Percentiles rank a stretch among this genome's conserved stretches.
These are phyloP conservation scores for Orussus abietinus DNA, from an alignment of 1,140 invertebrate genomes.

Conservation along the genomic window DNA sequence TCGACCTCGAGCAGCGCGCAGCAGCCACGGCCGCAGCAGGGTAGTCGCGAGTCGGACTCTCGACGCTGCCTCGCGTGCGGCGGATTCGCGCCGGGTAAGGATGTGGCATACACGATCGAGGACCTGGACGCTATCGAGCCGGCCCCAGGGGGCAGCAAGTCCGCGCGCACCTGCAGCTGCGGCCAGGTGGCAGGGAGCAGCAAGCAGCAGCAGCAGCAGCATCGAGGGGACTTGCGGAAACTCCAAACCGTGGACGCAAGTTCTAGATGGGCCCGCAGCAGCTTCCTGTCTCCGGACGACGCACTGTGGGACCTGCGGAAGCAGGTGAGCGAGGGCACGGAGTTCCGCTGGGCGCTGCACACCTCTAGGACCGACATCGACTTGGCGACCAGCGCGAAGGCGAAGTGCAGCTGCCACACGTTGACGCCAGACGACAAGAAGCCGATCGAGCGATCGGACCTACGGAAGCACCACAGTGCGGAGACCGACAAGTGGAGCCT, in stretches of 20 bases:
- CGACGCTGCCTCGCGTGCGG: conserved; percentile 36
- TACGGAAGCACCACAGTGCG: conserved; percentile 48
- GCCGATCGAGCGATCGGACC: conserved; percentile 38
- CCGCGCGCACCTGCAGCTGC: conserved; percentile 22
- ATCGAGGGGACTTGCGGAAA: conserved; percentile 30
- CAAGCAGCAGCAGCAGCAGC: conserved; percentile 12
- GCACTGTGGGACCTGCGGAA: conserved; percentile 38
- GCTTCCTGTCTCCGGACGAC: conserved; percentile 45
- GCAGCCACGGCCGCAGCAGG: conserved; percentile 19
- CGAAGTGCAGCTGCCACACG: conserved; percentile 41
- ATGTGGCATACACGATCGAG: conserved; percentile 47
- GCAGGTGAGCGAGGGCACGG: conserved; percentile 35
- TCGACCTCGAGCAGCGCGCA: conserved; percentile 24
- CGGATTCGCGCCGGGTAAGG: conserved; percentile 33
- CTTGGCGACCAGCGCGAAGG: conserved; percentile 22
- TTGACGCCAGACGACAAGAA: conserved; percentile 37
- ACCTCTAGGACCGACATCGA: conserved; percentile 45
- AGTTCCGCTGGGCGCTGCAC: conserved; percentile 48
- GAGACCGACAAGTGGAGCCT: conserved; percentile 48
- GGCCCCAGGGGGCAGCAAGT: conserved; percentile 28
- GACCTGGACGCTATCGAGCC: conserved; percentile 45
- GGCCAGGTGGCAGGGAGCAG: conserved; percentile 15
- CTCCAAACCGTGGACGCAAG: conserved; percentile 31
- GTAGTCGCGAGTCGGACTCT: conserved; percentile 18
- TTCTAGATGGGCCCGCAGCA: conserved; percentile 33